A percentile compares a stretch with the other conserved stretches of the same genome.
phyloP scores from a whole-genome alignment of 2,888 invertebrate genomes.

The Zeuzera pyrina region DNA sequence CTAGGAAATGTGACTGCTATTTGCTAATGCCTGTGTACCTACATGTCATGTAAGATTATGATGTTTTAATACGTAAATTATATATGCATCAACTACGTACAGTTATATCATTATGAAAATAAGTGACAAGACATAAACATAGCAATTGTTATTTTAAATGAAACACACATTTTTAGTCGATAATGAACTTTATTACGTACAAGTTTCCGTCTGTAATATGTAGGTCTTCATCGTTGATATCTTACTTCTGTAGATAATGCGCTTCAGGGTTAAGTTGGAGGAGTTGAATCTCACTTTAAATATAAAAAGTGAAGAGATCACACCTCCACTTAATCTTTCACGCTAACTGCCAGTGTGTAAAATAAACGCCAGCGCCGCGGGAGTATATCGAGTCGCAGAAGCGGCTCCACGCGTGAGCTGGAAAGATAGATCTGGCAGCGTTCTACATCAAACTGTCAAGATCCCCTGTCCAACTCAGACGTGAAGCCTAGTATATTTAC shows the following conservation, averaged over 20 bases:
- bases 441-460: constrained; percentile 60
- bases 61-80: too few relatives aligned
- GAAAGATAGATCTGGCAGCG: constrained; percentile 75
- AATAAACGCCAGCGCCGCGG: constrained; percentile 3
- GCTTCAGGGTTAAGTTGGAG: constrained; percentile 72
- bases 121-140: too few relatives aligned
- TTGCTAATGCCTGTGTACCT: too few relatives aligned
- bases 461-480: constrained; percentile 74
- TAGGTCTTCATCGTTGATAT: too few relatives aligned
- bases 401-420: constrained; percentile 67
- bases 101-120: too few relatives aligned
- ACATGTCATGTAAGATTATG: too few relatives aligned
- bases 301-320: constrained; percentile 74
- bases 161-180: constrained; percentile 1
- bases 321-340: constrained; percentile 72
- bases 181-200: too few relatives aligned
- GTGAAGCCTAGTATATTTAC: constrained; percentile 35
- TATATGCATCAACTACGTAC: too few relatives aligned
- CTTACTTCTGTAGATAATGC: constrained; percentile 34
- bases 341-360: constrained; percentile 25
- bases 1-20: too few relatives aligned
- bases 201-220: too few relatives aligned
- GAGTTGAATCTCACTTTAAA: constrained; percentile 75
- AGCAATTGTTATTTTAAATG: neutral
- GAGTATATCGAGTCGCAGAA: constrained; percentile 13